Conservation (phyloP, 92 coral and sea anemone genomes). For the Parazoanthus darwini region DNA sequence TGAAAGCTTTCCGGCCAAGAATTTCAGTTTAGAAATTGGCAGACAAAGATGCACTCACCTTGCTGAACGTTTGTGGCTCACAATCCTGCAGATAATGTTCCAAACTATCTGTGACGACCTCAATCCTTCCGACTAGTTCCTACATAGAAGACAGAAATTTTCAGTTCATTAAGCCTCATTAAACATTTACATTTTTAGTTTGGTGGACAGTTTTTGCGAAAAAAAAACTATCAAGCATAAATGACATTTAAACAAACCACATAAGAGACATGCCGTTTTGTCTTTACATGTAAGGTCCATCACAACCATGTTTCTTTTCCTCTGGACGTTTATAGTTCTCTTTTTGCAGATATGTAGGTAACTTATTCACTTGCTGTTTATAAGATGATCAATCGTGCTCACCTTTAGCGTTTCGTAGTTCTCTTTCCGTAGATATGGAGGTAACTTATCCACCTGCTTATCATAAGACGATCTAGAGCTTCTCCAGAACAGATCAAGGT, state of each 20-base stretch:
- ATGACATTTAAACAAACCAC: too few relatives aligned
- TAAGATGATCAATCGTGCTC: neutral
- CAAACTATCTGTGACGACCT: conserved; percentile 28
- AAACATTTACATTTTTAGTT: too few relatives aligned
- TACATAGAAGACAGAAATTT: neutral
- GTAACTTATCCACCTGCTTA: neutral
- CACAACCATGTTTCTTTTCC: too few relatives aligned
- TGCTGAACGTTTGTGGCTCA: conserved; percentile 21
- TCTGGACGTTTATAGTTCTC: neutral
- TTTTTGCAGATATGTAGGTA: neutral
- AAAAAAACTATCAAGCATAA: neutral
- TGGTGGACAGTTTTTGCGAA: neutral
- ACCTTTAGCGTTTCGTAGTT: conserved; percentile 31
- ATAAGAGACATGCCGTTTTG: too few relatives aligned
- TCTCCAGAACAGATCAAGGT: conserved; percentile 30
- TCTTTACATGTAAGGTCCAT: too few relatives aligned
- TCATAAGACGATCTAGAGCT: conserved; percentile 20
- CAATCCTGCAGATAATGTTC: conserved; percentile 20
- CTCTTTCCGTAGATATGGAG: conserved; percentile 36
- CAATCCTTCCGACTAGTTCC: conserved; percentile 25
- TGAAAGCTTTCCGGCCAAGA: too few relatives aligned
- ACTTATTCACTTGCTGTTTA: neutral
- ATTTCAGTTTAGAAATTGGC: neutral
- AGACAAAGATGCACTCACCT: conserved; percentile 1
- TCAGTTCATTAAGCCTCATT: neutral